A percentile compares a stretch with the other conserved stretches of the same genome.
phyloP scores from a whole-genome alignment of 1,140 invertebrate species.

The Planococcus citri region DNA sequence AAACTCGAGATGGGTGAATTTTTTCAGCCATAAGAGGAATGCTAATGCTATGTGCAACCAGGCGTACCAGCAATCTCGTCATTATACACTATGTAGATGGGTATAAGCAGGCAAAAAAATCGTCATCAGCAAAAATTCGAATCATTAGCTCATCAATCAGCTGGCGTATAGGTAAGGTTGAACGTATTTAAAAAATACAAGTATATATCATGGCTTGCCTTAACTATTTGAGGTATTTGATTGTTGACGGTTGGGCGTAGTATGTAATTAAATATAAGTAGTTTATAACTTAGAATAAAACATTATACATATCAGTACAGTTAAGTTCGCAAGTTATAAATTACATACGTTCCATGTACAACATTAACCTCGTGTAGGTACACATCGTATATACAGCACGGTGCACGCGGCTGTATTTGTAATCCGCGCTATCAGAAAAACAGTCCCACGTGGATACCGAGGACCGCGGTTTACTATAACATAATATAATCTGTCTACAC shows the following conservation, averaged over 20 bases:
- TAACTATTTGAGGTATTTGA: neutral
- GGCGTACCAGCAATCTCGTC: too few species aligned
- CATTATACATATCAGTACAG: neutral
- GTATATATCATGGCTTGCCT: neutral
- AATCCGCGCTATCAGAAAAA: neutral
- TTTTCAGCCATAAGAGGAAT: too few species aligned
- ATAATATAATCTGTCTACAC: neutral
- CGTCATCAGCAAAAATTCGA: too few species aligned
- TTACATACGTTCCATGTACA: conserved; percentile 1
- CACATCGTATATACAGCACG: neutral
- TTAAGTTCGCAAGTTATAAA: neutral
- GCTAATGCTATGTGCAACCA: too few species aligned
- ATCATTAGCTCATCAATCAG: too few species aligned
- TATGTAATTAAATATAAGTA: neutral
- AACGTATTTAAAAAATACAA: too few species aligned
- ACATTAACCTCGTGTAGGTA: conserved; percentile 6
- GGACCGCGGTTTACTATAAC: neutral
- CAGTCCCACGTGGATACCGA: neutral
- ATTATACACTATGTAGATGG: too few species aligned
- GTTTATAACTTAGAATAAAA: neutral
- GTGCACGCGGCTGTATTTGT: neutral
- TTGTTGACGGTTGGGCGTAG: neutral
- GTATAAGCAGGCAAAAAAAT: too few species aligned
- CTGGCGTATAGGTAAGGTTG: too few species aligned
- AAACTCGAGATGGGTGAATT: too few species aligned